These are phyloP conservation scores for Setophaga kirtlandii DNA, from an alignment of 2,113 vertebrate species.

Conservation along the genomic window DNA sequence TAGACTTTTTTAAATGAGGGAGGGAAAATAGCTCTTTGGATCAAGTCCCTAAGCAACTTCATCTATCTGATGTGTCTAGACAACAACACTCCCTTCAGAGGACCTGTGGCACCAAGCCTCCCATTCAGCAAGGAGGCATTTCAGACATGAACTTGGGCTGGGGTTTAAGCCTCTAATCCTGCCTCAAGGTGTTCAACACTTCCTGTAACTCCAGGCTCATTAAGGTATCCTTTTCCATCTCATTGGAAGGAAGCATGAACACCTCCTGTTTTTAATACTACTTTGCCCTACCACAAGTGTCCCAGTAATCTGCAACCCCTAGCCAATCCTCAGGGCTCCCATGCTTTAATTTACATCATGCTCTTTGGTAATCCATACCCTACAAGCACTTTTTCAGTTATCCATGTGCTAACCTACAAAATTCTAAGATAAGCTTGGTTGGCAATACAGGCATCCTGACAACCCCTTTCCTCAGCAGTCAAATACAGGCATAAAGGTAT, in stretches of 20 bases:
- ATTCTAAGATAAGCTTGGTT: neutral
- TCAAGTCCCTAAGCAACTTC: neutral
- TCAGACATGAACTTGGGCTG: neutral
- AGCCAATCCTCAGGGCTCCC: neutral
- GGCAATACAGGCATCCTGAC: neutral
- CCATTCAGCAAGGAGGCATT: neutral
- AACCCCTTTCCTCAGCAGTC: neutral
- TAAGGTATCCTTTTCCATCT: neutral
- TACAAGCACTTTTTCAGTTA: neutral
- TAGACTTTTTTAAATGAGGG: neutral
- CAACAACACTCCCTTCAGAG: neutral
- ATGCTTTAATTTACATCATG: neutral
- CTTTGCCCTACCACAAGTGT: neutral
- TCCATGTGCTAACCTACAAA: neutral
- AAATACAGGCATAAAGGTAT: neutral
- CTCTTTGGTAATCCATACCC: neutral
- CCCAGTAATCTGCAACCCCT: neutral
- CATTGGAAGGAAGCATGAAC: neutral
- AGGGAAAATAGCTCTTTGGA: neutral
- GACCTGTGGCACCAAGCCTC: neutral
- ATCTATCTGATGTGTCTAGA: neutral
- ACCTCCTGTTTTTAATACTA: neutral
- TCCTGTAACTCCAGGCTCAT: neutral
- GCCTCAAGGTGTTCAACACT: neutral
- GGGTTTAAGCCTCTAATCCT: neutral